Evolutionary conservation across 2,797 vertebrate species (phyloP), one percentile per base, ranked within the genome.

Genomic region (Propithecus perrieri): DNA sequence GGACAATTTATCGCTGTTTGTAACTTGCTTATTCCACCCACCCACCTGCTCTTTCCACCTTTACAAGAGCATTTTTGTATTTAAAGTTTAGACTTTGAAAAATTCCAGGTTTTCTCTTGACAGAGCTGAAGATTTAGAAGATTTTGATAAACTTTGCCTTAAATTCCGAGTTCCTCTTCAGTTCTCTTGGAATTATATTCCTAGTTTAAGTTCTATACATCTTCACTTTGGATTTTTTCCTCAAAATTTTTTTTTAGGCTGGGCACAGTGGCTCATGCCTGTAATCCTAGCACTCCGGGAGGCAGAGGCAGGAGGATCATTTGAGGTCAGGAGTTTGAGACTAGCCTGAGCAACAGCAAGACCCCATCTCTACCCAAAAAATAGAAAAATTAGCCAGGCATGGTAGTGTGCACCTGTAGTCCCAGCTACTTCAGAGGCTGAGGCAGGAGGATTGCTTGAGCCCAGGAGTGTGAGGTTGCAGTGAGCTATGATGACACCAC

Each of bases 81-180:
- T 97, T 85, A 69, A 69, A 93, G 24, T 85, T 91, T 55, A 88
- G 71, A 57, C 43, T 4, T 14, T 94, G 78, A 88, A 89, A 85
- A 89, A 30, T 61, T 63, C 65, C 57, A 53, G 48, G 63, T 71
- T 96, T 92, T 88, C 46, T n/a, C 50, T 5, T 72, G 35, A 26
- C 84, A 85, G 38, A 94, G 4, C 20, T 41, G 11, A 59, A 17
- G 26, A 65, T 95, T 72, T 80, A 81, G 65, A 97, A 65, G 67
- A 61, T 69, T 84, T 53, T 38, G 41, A 14, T 28, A 24, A 93
- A 50, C 12, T 38, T 57, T 59, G 28, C 35, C 80, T 85, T 69
- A 63, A 63, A 61, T 38, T 57, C 35, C 50, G 43, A 88, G 26
- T 48, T 30, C 38, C 22, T 69, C 57, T 80, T 89, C 28, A 5